Base-by-base conservation (phyloP, 2,113 vertebrate species). In the Etheostoma cragini region DNA sequence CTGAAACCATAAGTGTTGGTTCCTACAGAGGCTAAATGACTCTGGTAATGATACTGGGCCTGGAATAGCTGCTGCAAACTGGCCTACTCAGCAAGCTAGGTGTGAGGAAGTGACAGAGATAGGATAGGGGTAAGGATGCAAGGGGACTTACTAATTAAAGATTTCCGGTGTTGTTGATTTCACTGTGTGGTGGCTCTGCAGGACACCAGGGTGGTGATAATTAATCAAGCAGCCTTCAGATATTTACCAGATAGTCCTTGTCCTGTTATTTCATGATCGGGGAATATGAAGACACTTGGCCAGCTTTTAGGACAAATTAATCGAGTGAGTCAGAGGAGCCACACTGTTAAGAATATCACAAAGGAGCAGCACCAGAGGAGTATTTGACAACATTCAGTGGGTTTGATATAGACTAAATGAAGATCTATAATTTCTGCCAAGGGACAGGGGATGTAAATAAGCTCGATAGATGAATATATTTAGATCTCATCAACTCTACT, bases 151-250 rank as follows among this genome's bases (percentile, higher is more conserved):
- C 83, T 91, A 88, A 92, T 92, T 90, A 90, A 89, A 86, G 84
- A 88, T 90, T 87, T 86, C 72, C 62, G 35, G 77, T 90, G 88
- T 83, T 87, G 73, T 90, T 88, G 82, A 88, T 86, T 84, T 89
- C 85, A 69, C 82, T 49, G 72, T 85, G 76, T 88, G 88, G 63
- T 42, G 56, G 78, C 89, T 82, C 86, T 71, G 61, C 76, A 56
- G 81, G 89, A 88, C 70, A 80, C 68, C 57, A 52, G 79, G 72
- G 63, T 71, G 71, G 62, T 85, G 86, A 91, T 89, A 89, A 93
- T 92, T 90, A 89, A 92, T 94, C 73, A 89, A 83, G 87, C 16
- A 17, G 72, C 46, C 78, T 84, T 80, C 79, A 86, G 72, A 88
- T 86, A 87, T 86, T 85, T 86, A 84, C 72, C 56, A 80, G 82